These are phyloP conservation scores for Palythoa grandis DNA, from an alignment of 92 coral and sea anemone genomes.

Conservation along the genomic window DNA sequence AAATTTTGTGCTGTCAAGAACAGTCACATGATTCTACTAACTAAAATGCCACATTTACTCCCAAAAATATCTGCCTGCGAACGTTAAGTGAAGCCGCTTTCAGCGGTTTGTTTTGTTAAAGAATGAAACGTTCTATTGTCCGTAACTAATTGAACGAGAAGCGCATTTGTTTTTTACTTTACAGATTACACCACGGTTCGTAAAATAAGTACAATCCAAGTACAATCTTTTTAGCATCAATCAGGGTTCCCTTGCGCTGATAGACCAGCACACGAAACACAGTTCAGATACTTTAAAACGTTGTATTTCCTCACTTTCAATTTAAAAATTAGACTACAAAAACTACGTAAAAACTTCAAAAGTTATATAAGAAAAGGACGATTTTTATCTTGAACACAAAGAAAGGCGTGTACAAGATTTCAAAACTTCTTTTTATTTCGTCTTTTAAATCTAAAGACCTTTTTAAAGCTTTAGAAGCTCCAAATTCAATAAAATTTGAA, in stretches of 20 bases:
- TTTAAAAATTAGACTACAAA: background rate
- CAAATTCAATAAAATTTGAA: too few species aligned
- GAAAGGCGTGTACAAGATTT: too few species aligned
- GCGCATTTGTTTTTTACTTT: background rate
- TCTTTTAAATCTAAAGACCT: background rate
- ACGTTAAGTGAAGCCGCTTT: background rate
- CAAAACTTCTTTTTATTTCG: too few species aligned
- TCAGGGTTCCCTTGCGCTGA: background rate
- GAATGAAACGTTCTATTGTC: background rate
- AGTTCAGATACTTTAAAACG: background rate
- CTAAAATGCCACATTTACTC: conserved; percentile 2
- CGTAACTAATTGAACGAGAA: background rate
- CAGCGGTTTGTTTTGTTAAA: background rate
- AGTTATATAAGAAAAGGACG: background rate
- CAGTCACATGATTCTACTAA: background rate
- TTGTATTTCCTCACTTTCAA: background rate
- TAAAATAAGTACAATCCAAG: background rate
- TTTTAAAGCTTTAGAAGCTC: background rate
- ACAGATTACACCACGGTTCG: background rate
- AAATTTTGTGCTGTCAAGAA: background rate
- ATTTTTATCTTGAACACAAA: background rate
- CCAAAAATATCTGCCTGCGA: conserved; percentile 17
- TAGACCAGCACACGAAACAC: background rate
- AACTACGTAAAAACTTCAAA: background rate
- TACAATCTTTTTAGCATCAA: background rate